A percentile compares a stretch with the other conserved stretches of the same genome.
These are phyloP conservation scores for Micrasema longulum DNA, from an alignment of 1,140 invertebrate species.

Conservation along the genomic window DNA sequence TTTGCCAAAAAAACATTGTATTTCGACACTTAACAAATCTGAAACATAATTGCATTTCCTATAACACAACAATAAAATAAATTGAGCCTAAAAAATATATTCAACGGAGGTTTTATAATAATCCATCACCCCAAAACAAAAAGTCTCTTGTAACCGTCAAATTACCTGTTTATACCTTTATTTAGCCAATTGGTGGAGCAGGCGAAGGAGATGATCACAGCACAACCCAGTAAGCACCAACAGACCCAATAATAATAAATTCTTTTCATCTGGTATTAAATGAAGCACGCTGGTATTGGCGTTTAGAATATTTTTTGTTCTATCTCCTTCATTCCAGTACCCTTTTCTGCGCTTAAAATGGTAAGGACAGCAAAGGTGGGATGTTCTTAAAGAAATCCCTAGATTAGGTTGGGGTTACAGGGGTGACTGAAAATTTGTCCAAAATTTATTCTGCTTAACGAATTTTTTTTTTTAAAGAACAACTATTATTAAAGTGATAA, in stretches of 20 bases:
- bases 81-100: too few relatives aligned
- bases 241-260: background rate
- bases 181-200: slow-evolving; percentile 13
- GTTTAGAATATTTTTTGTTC: slow-evolving; percentile 9
- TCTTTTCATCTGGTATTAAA: slow-evolving; percentile 28
- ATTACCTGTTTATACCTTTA: slow-evolving; percentile 18
- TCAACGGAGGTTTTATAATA: too few relatives aligned
- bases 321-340: background rate
- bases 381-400: slow-evolving; percentile 22
- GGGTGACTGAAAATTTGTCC: background rate
- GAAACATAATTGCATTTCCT: too few relatives aligned
- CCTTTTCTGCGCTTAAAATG: slow-evolving; percentile 24
- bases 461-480: too few relatives aligned
- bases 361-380: slow-evolving; percentile 22
- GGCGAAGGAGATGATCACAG: slow-evolving; percentile 5
- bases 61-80: too few relatives aligned
- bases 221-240: slow-evolving; percentile 2
- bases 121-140: too few relatives aligned
- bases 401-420: slow-evolving; percentile 18
- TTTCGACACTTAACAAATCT: too few relatives aligned
- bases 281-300: slow-evolving; percentile 24
- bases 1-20: too few relatives aligned
- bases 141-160: background rate
- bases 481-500: too few relatives aligned
- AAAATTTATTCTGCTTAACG: too few relatives aligned